These are phyloP conservation scores for Eulithis prunata DNA, from an alignment of 2,888 invertebrate genomes.

Conservation along the genomic window DNA sequence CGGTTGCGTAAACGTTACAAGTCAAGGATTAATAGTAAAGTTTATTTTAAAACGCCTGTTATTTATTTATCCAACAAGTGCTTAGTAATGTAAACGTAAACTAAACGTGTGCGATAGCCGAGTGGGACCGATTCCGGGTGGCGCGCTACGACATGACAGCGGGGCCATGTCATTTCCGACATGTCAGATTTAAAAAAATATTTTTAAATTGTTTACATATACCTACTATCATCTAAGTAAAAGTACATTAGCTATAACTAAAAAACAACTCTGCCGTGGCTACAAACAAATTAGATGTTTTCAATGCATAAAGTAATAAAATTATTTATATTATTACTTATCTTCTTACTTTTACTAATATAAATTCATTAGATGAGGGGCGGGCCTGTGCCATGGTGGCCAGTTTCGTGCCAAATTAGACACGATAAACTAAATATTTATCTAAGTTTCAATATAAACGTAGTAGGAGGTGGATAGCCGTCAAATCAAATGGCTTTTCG, in stretches of 20 bases:
- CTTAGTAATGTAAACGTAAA: conserved; percentile 79
- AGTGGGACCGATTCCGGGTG: conserved; percentile 58
- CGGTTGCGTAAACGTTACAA: conserved; percentile 73
- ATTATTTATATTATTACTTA: neutral
- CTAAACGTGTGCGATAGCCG: conserved; percentile 60
- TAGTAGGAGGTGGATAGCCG: conserved; percentile 81
- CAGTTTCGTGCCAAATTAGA: conserved; percentile 81
- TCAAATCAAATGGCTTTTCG: conserved; percentile 80
- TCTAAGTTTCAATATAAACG: conserved; percentile 83
- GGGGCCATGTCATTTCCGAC: conserved; percentile 54
- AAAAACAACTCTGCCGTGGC: too few relatives aligned
- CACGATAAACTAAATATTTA: conserved; percentile 82
- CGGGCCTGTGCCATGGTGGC: conserved; percentile 60
- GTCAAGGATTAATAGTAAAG: conserved; percentile 75
- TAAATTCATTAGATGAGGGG: conserved; percentile 42
- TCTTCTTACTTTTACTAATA: neutral
- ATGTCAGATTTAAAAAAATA: conserved; percentile 48
- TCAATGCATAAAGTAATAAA: neutral
- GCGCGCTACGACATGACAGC: conserved; percentile 47
- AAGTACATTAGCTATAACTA: neutral
- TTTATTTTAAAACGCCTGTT: conserved; percentile 77
- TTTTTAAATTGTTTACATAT: too few relatives aligned
- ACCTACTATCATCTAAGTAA: too few relatives aligned
- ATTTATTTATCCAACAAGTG: conserved; percentile 82
- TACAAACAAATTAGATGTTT: too few relatives aligned